Evolutionary conservation across 35 echinoderm and acorn worm genomes (phyloP).

Genomic region (Anneissia japonica): DNA sequence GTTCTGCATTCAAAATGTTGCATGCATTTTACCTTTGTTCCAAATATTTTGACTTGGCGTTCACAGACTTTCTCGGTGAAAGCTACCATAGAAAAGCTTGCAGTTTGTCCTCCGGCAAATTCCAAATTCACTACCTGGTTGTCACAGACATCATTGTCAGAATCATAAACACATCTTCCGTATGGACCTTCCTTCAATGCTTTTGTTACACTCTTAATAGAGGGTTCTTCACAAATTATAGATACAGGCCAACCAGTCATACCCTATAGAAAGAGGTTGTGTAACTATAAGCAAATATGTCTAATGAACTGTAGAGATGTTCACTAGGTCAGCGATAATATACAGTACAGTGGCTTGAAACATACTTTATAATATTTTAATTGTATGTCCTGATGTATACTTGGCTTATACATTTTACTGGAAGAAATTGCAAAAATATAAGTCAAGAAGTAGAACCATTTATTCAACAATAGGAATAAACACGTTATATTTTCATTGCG

Average conservation of each 20-base stretch:
- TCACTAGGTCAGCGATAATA: too few species aligned
- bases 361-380: too few species aligned
- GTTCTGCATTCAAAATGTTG: too few species aligned
- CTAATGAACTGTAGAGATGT: too few species aligned
- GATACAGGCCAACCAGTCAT: conserved; percentile 68
- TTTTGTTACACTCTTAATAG: conserved; percentile 49
- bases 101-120: conserved; percentile 57
- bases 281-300: too few species aligned
- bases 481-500: too few species aligned
- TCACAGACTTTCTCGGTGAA: conserved; percentile 58
- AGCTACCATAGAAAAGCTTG: conserved; percentile 73
- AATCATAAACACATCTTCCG: conserved; percentile 87
- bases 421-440: too few species aligned
- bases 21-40: conserved; percentile 58
- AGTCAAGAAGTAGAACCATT: too few species aligned
- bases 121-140: conserved; percentile 83
- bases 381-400: too few species aligned
- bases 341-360: too few species aligned
- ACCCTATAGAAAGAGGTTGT: conserved; percentile 38
- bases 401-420: too few species aligned
- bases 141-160: conserved; percentile 95
- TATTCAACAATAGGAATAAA: too few species aligned
- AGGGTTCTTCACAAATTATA: conserved; percentile 62
- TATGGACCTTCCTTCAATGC: conserved; percentile 77
- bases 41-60: conserved; percentile 61